Evolutionary conservation across 2,888 invertebrate species (phyloP), one percentile per base, ranked within the genome.

Genomic region (Clepsis dumicolana): DNA sequence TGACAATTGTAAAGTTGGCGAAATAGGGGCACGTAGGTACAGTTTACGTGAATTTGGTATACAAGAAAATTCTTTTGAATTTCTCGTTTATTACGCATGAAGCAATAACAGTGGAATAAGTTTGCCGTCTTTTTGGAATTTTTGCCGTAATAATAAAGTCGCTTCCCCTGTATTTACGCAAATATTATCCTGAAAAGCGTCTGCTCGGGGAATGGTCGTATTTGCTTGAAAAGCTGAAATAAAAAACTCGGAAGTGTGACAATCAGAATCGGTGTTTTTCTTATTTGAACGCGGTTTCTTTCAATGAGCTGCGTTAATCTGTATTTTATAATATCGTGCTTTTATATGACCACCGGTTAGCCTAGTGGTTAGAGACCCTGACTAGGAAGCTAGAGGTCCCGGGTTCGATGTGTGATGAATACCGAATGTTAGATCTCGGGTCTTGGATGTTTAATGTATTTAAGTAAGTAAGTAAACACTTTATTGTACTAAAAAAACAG

Each of bases 111-210:
- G 52, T 59, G 25, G 59, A 64, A 63, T 67, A 67, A 68, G 50
- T 68, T 64, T 59, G 53, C 29, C 52, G 52, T 32, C 32, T 68
- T 68, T 68, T 57, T 68, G 18, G 41, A 64, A 53, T 63, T 61
- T 59, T 59, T 48, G 57, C 44, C 63, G n/a, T 68, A 52, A 64
- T 64, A 68, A 68, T 68, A 68, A 66, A 66, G 48, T 29, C 14
- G 68, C 57, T 68, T 44, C 67, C 67, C 67, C 16, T 16, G 48
- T 48, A 62, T 63, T 63, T 56, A 38, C 62, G 48, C 27, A 63
- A 67, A 67, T 63, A 67, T 63, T 67, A 66, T 66, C 56, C 62
- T 44, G 38, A 35, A 50, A 48, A 57, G 50, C 57, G 25, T 57
- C 48, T 56, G 48, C 44, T 35, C 27, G 38, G 50, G 48, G 62